Evolutionary conservation across 2,797 vertebrate species (phyloP).

Genomic region (Cercopithecus hamlyni): DNA sequence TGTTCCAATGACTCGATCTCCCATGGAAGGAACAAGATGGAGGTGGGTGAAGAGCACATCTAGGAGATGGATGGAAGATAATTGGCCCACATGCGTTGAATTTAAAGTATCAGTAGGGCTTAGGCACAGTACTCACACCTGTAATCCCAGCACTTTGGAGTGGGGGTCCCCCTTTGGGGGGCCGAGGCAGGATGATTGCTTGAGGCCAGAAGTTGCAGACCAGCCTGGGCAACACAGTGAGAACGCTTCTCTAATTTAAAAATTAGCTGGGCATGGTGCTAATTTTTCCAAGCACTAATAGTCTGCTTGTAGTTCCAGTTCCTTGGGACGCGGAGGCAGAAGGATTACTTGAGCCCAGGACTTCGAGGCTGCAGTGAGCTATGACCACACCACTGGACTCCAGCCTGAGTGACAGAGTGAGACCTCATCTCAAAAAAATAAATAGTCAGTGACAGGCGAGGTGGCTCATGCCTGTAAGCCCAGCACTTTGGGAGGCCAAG

Average conservation of each 20-base stretch:
- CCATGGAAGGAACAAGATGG: neutral
- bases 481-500: neutral
- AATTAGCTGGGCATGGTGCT: neutral
- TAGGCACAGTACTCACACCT: neutral
- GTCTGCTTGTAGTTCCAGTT: neutral
- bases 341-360: neutral
- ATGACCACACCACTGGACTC: neutral
- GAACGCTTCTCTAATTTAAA: neutral
- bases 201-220: neutral
- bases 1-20: neutral
- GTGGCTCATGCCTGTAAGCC: neutral
- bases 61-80: no score
- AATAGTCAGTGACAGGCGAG: neutral
- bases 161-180: neutral
- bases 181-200: neutral
- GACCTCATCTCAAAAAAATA: neutral
- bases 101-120: neutral
- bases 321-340: neutral
- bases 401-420: neutral
- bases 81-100: neutral
- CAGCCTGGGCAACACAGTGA: neutral
- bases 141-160: neutral
- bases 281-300: neutral
- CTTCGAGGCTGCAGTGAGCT: neutral
- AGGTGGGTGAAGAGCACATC: accelerated